Evolutionary conservation across 2,888 invertebrate genomes (phyloP), one percentile per base, ranked within the genome.

Genomic region (Eledone cirrhosa): DNA sequence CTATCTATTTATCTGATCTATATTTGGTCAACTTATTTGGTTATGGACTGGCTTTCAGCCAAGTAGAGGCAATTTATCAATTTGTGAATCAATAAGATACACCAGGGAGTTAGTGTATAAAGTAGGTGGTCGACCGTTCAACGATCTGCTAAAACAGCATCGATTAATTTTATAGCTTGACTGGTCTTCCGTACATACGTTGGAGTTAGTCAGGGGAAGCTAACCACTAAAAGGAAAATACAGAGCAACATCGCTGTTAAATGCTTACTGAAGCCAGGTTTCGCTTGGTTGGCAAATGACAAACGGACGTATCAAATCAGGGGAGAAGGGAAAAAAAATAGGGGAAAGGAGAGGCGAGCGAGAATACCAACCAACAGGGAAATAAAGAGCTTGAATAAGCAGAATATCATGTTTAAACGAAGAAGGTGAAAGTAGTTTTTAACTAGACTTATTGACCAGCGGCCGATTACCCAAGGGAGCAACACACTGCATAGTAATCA

Each of bases 261-360:
- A 72, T 72, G 72, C 72, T 4, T 41, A 31, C 16, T 72, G 31
- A 41, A n/a, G 33, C 41, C 29, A 31, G 72, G 72, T 41, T 41
- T 41, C 72, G 72, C 72, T 72, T 72, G 72, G 33, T 14, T 72
- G 72, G 72, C 41, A n/a, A 22, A n/a, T 72, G 72, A n/a, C 72
- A 72, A 22, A 72, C n/a, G 33, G 72, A 72, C 41, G 27, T 27
- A 29, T 65, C 65, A 22, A 24, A 67, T n/a, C 7, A 27, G 67
- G 31, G 31, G 29, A 19, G 4, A 67, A n/a, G 7, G 33, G 24
- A 31, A 31, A 19, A 65, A n/a, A 65, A n/a, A n/a, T 8, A 65
- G 3, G 22, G 11, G 24, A n/a, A 27, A 67, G 14, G 8, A 31
- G 19, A 2, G 31, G 27, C 14, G 67, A 27, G 41, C 41, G 41